Evolutionary conservation across 2,888 invertebrate species (phyloP), one percentile per base, ranked within the genome.

Genomic region (Agrypnus murinus): DNA sequence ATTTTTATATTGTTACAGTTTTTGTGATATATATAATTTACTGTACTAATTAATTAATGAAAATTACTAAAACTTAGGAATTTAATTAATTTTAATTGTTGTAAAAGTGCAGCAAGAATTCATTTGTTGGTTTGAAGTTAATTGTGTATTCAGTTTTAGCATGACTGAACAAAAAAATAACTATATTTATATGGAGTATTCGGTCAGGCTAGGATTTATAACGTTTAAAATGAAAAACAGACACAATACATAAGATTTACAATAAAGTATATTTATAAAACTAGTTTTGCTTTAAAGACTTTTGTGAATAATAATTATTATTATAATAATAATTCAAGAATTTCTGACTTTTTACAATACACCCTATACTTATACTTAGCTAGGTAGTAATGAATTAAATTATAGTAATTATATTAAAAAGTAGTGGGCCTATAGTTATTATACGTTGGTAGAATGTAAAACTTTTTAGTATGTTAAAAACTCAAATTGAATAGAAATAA

Each of bases 401-500:
- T 80, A 81, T 78, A 76, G 69, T 71, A 71, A 76, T 74, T 73
- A 75, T 77, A 78, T 76, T 77, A 75, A 79, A 25, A 78, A 79
- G 82, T 84, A 83, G 83, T 82, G 82, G 83, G 83, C 83, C 83
- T 84, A 82, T 83, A 82, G 82, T 82, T 82, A 82, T 83, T 81
- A 81, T 81, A 77, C 73, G 73, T 78, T 75, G 65, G 72, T 79
- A 81, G 78, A 65, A 74, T 72, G 74, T 78, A 75, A 73, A 65
- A 70, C 65, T 74, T 79, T 78, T 76, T 74, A 57, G 74, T 76
- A 75, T 70, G 74, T 73, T 67, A 63, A 72, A 70, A 66, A 67
- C 58, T 63, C 31, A 10, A 53, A 32, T 15, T 17, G 0, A 36
- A n/a, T 59, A 10, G 43, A 25, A 36, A 12, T 15, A 53, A 32